These are phyloP conservation scores for Dascillus cervinus DNA, from an alignment of 2,888 invertebrate species.

Conservation along the genomic window DNA sequence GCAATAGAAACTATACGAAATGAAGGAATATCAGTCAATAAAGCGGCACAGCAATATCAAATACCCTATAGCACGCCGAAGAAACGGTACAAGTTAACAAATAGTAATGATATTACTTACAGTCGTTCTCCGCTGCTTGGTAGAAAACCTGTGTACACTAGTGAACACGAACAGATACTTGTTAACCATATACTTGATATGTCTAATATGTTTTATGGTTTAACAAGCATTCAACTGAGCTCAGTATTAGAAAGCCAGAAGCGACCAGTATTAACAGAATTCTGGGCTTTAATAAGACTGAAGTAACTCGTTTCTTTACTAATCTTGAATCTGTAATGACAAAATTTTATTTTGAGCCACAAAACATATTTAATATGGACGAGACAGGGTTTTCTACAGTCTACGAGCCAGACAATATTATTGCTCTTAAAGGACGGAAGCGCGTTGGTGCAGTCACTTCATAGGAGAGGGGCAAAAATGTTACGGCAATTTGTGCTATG, in stretches of 20 bases:
- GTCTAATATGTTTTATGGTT: slow-evolving; percentile 3
- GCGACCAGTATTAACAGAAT: too few species aligned
- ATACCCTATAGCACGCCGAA: slow-evolving; percentile 3
- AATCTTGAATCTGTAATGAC: slow-evolving; percentile 2
- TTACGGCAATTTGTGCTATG: slow-evolving; percentile 8
- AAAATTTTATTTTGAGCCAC: slow-evolving; percentile 2
- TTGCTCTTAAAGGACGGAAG: slow-evolving; percentile 8
- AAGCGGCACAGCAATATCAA: slow-evolving; percentile 1
- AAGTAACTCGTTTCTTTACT: slow-evolving; percentile 4
- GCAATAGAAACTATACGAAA: slow-evolving; percentile 2
- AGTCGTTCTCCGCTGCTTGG: slow-evolving; percentile 3
- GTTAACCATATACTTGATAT: slow-evolving; percentile 1
- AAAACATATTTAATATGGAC: slow-evolving; percentile 4
- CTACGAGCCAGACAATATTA: slow-evolving; percentile 7
- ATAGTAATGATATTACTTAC: background rate
- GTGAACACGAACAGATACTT: slow-evolving; percentile 4
- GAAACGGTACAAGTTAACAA: slow-evolving; percentile 3
- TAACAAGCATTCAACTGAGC: slow-evolving; percentile 1
- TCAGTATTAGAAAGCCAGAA: too few species aligned
- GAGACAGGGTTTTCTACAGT: slow-evolving; percentile 8
- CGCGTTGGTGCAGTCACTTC: slow-evolving; percentile 7
- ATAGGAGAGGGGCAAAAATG: slow-evolving; percentile 7
- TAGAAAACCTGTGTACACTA: slow-evolving; percentile 2
- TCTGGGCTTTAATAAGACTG: too few species aligned
- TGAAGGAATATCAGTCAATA: slow-evolving; percentile 1